Conservation (phyloP, 2,888 invertebrate species). For the Ichneumoninae sp. region DNA sequence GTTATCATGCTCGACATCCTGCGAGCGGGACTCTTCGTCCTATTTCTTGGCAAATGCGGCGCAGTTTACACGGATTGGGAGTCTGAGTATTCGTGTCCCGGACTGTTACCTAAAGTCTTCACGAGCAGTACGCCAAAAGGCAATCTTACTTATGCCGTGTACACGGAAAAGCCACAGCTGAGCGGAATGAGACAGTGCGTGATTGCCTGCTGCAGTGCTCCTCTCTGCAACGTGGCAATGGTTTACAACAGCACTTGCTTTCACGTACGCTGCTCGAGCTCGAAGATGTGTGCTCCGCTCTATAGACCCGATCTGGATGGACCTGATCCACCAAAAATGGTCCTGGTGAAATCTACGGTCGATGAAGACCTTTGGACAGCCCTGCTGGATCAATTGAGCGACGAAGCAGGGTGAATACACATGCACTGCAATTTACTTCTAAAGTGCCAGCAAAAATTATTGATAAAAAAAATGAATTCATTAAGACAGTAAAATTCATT, state of each 20-base stretch:
- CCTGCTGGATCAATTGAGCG: constrained; percentile 76
- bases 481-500: not conserved
- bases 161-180: constrained; percentile 86
- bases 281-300: constrained; percentile 90
- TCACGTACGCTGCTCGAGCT: constrained; percentile 90
- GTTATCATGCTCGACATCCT: constrained; percentile 74
- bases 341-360: constrained; percentile 90
- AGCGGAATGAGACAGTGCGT: constrained; percentile 88
- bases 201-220: constrained; percentile 88
- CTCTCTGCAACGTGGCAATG: constrained; percentile 92
- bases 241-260: constrained; percentile 91
- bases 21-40: constrained; percentile 72
- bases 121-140: constrained; percentile 86
- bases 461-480: not conserved
- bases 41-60: constrained; percentile 74
- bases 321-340: constrained; percentile 89
- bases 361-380: constrained; percentile 86
- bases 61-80: constrained; percentile 76
- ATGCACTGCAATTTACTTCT: not conserved
- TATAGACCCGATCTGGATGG: constrained; percentile 86
- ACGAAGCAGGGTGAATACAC: constrained; percentile 73
- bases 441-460: not conserved
- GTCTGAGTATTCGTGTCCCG: constrained; percentile 83
- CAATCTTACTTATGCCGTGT: constrained; percentile 86
- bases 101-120: constrained; percentile 86